Base-by-base conservation (phyloP, 2,797 vertebrate species). In the Megalops cyprinoides region DNA sequence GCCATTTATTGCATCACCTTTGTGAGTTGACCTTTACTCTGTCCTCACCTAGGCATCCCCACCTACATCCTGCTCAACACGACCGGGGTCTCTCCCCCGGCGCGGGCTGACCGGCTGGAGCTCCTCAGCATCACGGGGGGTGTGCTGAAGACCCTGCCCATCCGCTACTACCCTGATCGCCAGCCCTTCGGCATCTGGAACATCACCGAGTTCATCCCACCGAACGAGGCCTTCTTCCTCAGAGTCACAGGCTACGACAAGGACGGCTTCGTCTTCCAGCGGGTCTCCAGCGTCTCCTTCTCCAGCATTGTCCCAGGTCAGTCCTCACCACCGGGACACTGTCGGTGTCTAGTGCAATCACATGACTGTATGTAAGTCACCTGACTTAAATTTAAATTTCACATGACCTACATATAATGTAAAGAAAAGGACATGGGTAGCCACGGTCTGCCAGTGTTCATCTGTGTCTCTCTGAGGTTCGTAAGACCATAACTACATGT, bases 51-150 rank as follows among this genome's bases (percentile, higher is more conserved):
- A 99, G 98, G 97, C 82, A 95, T 98, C 90, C 96, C 97, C 82
- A 97, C 97, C 15, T 96, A 96, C n/a, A 95, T 99, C 87, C 93
- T 99, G 46, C 89, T 99, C 74, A 99, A 99, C 91, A 98, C 96
- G 81, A 97, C 97, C 0, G 98, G 98, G 55, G 91, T 99, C 56
- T 89, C 91, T 4, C 89, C 92, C 88, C 97, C 97, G 31, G 97
- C 96, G 65, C 95, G 94, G 83, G 90, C 97, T 3, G 97, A 99
- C 88, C 92, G 85, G 49, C 92, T 99, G 4, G 97, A 99, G 87
- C 95, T 99, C 78, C 87, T 99, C 83, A 95, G 96, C 84, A 94
- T 96, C 82, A 93, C 91, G 0, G 98, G 98, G 0, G 81, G 84
- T 0, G 92, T 96, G 44, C 93, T 98, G 25, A 97, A 98, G 91